Conservation (phyloP, 2,797 vertebrate species). For the Phoebastria nigripes region DNA sequence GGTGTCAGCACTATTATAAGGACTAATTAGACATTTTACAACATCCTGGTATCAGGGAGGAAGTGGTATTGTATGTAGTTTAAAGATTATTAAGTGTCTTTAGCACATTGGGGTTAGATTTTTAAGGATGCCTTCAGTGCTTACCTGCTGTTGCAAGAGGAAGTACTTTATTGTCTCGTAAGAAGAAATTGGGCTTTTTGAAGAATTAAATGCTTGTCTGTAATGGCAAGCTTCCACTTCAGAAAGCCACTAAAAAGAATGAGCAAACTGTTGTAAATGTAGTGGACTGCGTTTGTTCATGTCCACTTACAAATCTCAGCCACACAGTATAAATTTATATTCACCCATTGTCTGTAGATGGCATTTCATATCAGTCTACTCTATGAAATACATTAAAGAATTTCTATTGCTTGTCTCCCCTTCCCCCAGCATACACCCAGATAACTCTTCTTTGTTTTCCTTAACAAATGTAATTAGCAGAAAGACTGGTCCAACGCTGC, state of each 20-base stretch:
- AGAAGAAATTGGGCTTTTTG: constrained; percentile 66
- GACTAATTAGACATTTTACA: constrained; percentile 82
- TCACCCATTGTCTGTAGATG: not conserved
- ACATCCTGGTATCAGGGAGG: constrained; percentile 72
- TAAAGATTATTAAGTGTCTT: constrained; percentile 78
- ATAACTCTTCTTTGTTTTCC: not conserved
- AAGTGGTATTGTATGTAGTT: constrained; percentile 73
- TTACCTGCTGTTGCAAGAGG: constrained; percentile 72
- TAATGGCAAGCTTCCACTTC: constrained; percentile 32
- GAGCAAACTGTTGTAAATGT: not conserved
- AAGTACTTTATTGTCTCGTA: constrained; percentile 75
- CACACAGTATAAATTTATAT: not conserved
- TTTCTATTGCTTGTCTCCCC: not conserved
- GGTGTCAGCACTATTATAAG: constrained; percentile 77
- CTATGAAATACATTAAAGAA: not conserved
- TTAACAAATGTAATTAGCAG: not conserved
- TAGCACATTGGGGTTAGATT: constrained; percentile 67
- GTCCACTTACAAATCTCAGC: not conserved
- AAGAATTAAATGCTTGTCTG: constrained; percentile 55
- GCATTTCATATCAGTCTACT: not conserved
- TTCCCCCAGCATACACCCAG: not conserved
- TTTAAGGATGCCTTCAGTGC: constrained; percentile 71
- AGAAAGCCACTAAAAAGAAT: constrained; percentile 29
- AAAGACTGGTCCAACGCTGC: not conserved
- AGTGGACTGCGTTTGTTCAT: not conserved